phyloP scores from a whole-genome alignment of 2,888 invertebrate genomes.

The Plusia festucae region DNA sequence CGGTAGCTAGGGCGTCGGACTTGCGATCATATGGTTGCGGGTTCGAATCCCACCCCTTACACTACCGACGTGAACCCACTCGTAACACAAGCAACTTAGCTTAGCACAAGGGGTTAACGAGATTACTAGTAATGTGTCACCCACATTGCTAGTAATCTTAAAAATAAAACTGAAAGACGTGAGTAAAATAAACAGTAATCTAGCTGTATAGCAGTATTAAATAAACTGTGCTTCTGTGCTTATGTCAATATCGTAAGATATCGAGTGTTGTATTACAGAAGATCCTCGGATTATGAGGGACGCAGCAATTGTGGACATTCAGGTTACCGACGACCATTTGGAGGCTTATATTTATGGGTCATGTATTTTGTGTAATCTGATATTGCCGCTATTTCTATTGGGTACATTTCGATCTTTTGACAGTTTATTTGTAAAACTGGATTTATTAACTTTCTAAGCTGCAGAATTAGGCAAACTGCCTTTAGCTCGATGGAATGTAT shows the following conservation, averaged over 20 bases:
- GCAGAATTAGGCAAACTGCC: not conserved
- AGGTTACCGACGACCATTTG: conserved; percentile 25
- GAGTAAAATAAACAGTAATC: not conserved
- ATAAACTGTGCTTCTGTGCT: conserved; percentile 25
- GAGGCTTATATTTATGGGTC: conserved; percentile 36
- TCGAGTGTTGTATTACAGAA: conserved; percentile 40
- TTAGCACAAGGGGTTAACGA: no score
- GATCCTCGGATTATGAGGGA: conserved; percentile 51
- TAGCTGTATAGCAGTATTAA: not conserved
- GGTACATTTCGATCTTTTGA: not conserved
- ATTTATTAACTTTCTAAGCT: not conserved
- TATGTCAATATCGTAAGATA: conserved; percentile 12
- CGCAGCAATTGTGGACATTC: conserved; percentile 51
- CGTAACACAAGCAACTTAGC: no score
- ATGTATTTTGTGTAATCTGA: conserved; percentile 29
- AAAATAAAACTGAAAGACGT: no score
- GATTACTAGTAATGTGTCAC: no score
- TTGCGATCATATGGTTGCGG: no score
- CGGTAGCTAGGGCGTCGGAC: no score
- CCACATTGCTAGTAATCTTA: no score
- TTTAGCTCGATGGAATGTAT: no score
- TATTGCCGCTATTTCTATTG: not conserved
- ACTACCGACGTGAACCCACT: no score
- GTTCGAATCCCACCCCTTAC: no score
- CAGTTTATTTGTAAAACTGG: not conserved